These are phyloP conservation scores for Staurois parvus DNA, from an alignment of 2,797 vertebrate genomes.

Conservation along the genomic window DNA sequence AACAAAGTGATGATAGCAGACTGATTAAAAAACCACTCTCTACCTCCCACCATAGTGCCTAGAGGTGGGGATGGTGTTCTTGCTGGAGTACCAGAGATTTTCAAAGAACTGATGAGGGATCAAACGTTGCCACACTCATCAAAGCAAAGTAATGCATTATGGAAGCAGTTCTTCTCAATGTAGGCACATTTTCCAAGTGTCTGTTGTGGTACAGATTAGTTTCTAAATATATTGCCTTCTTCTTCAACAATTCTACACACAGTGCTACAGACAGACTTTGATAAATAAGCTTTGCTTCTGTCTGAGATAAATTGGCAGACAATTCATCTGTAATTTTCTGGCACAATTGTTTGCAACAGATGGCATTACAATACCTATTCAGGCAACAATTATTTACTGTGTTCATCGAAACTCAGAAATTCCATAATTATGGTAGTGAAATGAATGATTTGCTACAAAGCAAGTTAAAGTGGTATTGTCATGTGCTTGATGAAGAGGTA, in stretches of 20 bases:
- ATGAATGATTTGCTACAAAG: too few relatives aligned
- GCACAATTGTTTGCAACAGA: constrained; percentile 35
- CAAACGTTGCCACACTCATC: too few relatives aligned
- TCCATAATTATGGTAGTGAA: background rate
- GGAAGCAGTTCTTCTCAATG: too few relatives aligned
- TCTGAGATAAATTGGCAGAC: constrained; percentile 27
- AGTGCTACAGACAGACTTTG: constrained; percentile 26
- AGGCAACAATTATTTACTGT: constrained; percentile 1
- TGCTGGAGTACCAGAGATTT: too few relatives aligned
- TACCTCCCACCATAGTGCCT: too few relatives aligned
- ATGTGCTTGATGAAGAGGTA: background rate
- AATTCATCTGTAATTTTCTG: background rate
- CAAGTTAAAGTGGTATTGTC: background rate
- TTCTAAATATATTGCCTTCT: background rate
- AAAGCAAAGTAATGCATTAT: too few relatives aligned
- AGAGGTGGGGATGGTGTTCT: too few relatives aligned
- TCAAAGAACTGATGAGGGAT: too few relatives aligned
- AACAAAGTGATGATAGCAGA: too few relatives aligned
- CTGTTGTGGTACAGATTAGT: background rate
- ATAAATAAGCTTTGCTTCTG: constrained; percentile 2
- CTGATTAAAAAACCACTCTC: too few relatives aligned
- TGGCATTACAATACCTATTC: constrained; percentile 16
- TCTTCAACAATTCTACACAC: background rate
- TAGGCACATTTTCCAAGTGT: background rate
- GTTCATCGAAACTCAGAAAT: constrained; percentile 2